Conservation (phyloP, 2,888 invertebrate species). For the Bombyx huttoni region DNA sequence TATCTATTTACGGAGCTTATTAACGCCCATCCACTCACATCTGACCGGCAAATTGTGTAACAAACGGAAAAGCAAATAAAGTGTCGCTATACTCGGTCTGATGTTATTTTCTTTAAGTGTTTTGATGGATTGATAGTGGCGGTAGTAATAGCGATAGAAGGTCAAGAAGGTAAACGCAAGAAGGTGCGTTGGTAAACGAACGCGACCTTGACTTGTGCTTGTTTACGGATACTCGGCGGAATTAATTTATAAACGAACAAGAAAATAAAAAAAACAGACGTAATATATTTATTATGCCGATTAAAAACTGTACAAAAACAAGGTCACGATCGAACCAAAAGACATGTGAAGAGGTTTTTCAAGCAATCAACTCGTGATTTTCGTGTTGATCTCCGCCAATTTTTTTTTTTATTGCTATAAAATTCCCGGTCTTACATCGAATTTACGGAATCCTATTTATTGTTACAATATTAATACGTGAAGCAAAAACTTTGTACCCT, state of each 20-base stretch:
- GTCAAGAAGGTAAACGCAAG: conserved; percentile 20
- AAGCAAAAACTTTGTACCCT: too few species aligned
- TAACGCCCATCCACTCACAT: neutral
- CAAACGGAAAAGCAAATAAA: conserved; percentile 5
- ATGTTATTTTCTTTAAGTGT: conserved; percentile 14
- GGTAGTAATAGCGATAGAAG: conserved; percentile 20
- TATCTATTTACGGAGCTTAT: neutral
- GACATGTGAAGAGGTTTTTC: too few species aligned
- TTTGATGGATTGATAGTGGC: conserved; percentile 14
- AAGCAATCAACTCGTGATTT: neutral
- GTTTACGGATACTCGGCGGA: conserved; percentile 46
- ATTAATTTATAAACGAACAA: conserved; percentile 42
- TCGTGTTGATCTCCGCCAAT: neutral
- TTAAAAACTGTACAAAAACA: too few species aligned
- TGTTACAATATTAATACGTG: too few species aligned
- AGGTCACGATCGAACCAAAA: too few species aligned
- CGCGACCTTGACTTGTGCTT: conserved; percentile 44
- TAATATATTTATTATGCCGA: neutral
- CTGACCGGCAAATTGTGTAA: conserved; percentile 4
- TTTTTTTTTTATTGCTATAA: too few species aligned
- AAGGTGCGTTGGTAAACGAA: conserved; percentile 50
- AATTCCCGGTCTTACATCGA: too few species aligned
- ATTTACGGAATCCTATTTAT: too few species aligned
- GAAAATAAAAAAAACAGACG: conserved; percentile 8
- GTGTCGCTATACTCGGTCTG: conserved; percentile 1